phyloP scores from a whole-genome alignment of 1,140 invertebrate species.

The Apis laboriosa region DNA sequence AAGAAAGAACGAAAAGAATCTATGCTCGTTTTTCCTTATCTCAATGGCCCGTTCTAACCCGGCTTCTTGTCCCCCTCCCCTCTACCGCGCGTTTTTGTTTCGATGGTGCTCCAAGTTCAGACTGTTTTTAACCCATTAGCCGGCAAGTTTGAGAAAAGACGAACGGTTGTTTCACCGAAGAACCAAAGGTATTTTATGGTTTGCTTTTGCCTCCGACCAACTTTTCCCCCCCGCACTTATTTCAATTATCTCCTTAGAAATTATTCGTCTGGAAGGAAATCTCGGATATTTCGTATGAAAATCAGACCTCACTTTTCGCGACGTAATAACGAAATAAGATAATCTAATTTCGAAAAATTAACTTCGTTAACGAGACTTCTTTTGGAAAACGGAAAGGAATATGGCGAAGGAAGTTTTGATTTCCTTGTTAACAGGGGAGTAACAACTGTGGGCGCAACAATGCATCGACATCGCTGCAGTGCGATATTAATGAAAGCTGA shows the following conservation, averaged over 20 bases:
- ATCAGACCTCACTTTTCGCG: not conserved
- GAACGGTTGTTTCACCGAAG: not conserved
- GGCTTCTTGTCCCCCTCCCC: not conserved
- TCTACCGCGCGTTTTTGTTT: not conserved
- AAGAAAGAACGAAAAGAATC: not conserved
- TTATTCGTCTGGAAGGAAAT: not conserved
- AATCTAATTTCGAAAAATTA: too few species aligned
- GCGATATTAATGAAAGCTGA: conserved; percentile 24
- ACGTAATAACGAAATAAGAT: not conserved
- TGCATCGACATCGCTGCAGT: not conserved
- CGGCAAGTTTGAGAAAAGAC: not conserved
- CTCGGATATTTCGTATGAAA: not conserved
- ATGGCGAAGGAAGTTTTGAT: not conserved
- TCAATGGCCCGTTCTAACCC: not conserved
- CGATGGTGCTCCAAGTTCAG: not conserved
- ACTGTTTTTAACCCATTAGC: conserved; percentile 14
- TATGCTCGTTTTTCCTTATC: not conserved
- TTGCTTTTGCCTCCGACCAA: not conserved
- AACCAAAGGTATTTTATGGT: not conserved
- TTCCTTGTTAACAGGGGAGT: not conserved
- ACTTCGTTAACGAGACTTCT: not conserved
- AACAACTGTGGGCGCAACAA: not conserved
- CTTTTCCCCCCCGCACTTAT: not conserved
- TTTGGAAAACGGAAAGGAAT: not conserved
- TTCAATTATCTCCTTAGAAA: not conserved